Conservation (phyloP, 2,797 vertebrate species). For the Hippoglossus hippoglossus region DNA sequence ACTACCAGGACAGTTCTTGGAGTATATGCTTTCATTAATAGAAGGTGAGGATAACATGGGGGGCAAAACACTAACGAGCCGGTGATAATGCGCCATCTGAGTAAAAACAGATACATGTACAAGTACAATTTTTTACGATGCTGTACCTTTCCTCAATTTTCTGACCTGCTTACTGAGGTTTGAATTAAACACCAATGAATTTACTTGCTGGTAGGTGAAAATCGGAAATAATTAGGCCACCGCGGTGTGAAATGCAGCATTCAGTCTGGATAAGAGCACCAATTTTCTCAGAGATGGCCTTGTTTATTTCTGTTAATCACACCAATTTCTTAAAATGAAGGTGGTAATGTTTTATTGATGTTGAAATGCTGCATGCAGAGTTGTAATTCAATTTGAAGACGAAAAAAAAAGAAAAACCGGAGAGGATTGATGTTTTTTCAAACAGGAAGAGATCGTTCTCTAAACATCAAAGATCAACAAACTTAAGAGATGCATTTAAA, state of each 20-base stretch:
- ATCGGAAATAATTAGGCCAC: slow-evolving; percentile 15
- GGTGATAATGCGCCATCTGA: slow-evolving; percentile 35
- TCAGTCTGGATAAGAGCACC: slow-evolving; percentile 13
- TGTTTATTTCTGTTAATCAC: slow-evolving; percentile 34
- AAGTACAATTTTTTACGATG: slow-evolving; percentile 19
- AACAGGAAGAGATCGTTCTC: slow-evolving; percentile 3
- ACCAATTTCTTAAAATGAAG: slow-evolving; percentile 33
- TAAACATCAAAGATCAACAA: slow-evolving; percentile 34
- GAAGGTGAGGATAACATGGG: slow-evolving; percentile 25
- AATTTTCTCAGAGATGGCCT: slow-evolving; percentile 30
- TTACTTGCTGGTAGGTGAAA: neutral
- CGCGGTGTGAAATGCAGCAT: slow-evolving; percentile 4
- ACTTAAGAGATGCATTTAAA: slow-evolving; percentile 42
- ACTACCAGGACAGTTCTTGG: slow-evolving; percentile 13
- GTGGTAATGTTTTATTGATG: slow-evolving; percentile 26
- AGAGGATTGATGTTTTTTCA: slow-evolving; percentile 7
- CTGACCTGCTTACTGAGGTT: slow-evolving; percentile 30
- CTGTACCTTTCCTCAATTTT: neutral
- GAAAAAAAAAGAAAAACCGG: neutral
- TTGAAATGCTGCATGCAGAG: slow-evolving; percentile 21
- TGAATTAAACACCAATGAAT: slow-evolving; percentile 6
- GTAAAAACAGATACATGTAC: slow-evolving; percentile 2
- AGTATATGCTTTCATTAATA: slow-evolving; percentile 10
- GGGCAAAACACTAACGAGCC: slow-evolving; percentile 48
- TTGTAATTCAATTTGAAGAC: slow-evolving; percentile 17